Base-by-base conservation (phyloP, 1,140 invertebrate species). In the Ladona fulva region DNA sequence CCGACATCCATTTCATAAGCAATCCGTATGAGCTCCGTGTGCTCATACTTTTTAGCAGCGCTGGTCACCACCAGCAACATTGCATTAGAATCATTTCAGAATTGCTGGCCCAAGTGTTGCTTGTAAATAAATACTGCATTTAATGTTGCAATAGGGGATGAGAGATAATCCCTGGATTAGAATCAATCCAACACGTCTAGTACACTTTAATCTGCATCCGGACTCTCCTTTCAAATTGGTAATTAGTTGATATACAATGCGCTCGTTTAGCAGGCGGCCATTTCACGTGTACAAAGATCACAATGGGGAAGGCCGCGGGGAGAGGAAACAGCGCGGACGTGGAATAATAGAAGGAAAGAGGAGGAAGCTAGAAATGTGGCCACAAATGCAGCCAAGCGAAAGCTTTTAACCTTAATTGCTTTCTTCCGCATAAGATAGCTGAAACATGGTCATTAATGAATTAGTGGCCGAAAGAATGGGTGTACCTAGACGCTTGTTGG, bases 391-490 rank as follows among this genome's bases (percentile, higher is more conserved):
- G n/a, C 44, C 10, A 52, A 19, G 44, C 52, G n/a, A 66, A 66
- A 66, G 52, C 52, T 66, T 66, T 66, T 66, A 66, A 66, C 52
- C 52, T 22, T 66, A 66, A 66, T 66, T 66, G 52, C 52, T 66
- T 52, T 66, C 52, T 66, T 66, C 52, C 3, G 1, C 12, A 12
- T 22, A 19, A 66, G 52, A 22, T 66, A 22, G 12, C 52, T 12
- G 52, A 16, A 66, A 66, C 52, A 66, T 52, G 10, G 52, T 12
- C 52, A 66, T 66, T 66, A 66, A 66, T 66, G 52, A 66, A 66
- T 66, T 3, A 66, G n/a, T 6, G 12, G 5, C 52, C 12, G 52
- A 66, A 66, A 16, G 14, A 66, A 66, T 22, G 52, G 14, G 52
- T 19, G 1, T 66, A 66, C 52, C 52, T 66, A 66, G 52, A 22